Evolutionary conservation across 1,140 invertebrate species (phyloP), one percentile per base, ranked within the genome.

Genomic region (Drosophila ogumai): DNA sequence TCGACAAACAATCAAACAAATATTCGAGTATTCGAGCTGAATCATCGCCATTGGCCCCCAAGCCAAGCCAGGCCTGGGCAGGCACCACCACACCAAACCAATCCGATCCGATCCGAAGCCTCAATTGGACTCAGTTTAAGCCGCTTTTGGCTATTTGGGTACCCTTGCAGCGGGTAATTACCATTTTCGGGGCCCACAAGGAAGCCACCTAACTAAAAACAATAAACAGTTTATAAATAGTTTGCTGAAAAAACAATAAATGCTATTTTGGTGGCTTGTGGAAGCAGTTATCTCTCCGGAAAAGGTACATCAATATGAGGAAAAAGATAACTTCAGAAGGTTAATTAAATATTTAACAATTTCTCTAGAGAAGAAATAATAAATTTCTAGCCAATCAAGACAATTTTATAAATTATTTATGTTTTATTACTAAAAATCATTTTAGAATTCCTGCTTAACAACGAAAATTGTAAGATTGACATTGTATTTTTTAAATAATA

Each of bases 41-140:
- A 74, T 87, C 84, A 87, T 76, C 47, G 55, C 32, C 36, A 84
- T 47, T 80, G 81, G 64, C 75, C 72, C 54, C 58, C 43, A 71
- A 65, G 44, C 57, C 75, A 65, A 7, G 17, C 49, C 28, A 13
- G 28, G 22, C 44, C 13, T 1, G 22, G 28, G n/a, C 22, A 22
- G 22, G 22, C 22, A 22, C 22, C 43, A 22, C 44, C 65, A 36
- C 56, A 79, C 28, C 55, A 43, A 75, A 59, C 52, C 43, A 38
- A 79, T 64, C 40, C 64, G 43, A 61, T 56, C 41, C 79, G 60
- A 82, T 67, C 46, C 75, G 36, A 57, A 82, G 60, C 76, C 43
- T 76, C 81, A 81, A 85, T 81, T 81, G 73, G 82, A 67, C 43
- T 64, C 69, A 61, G 78, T 64, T 77, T 84, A 87, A 87, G 82